Conservation (phyloP, 2,888 invertebrate genomes). For the Melieria omissa region DNA sequence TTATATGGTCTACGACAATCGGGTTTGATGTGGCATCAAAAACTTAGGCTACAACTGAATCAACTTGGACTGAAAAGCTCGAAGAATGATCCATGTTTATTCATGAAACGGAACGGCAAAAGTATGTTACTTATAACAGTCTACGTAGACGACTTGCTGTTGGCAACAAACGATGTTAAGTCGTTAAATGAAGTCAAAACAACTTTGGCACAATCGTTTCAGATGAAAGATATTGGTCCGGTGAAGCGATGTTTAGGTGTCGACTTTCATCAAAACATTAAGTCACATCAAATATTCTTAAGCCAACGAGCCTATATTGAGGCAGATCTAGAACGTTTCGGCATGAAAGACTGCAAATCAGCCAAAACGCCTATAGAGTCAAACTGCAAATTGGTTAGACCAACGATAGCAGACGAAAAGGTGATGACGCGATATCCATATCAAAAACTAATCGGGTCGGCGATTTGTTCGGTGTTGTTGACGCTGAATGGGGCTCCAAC, state of each 20-base stretch:
- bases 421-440: conserved; percentile 37
- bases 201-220: conserved; percentile 34
- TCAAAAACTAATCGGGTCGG: conserved; percentile 44
- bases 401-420: conserved; percentile 27
- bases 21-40: conserved; percentile 39
- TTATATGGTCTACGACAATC: conserved; percentile 41
- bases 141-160: conserved; percentile 43
- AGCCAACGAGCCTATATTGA: conserved; percentile 38
- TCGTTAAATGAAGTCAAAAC: conserved; percentile 35
- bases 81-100: conserved; percentile 40
- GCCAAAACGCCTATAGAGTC: conserved; percentile 35
- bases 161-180: conserved; percentile 39
- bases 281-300: conserved; percentile 27
- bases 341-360: conserved; percentile 39
- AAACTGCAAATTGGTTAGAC: conserved; percentile 29
- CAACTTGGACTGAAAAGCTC: conserved; percentile 39
- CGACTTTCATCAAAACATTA: conserved; percentile 39
- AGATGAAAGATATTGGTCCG: conserved; percentile 45
- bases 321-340: conserved; percentile 37
- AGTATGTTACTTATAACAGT: conserved; percentile 39
- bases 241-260: conserved; percentile 40
- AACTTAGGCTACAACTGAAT: conserved; percentile 29
- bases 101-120: conserved; percentile 34
- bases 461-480: conserved; percentile 36
- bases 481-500: conserved; percentile 45